Evolutionary conservation across 2,113 vertebrate species (phyloP), one percentile per base, ranked within the genome.

Genomic region (Thalassarche chlororhynchos): DNA sequence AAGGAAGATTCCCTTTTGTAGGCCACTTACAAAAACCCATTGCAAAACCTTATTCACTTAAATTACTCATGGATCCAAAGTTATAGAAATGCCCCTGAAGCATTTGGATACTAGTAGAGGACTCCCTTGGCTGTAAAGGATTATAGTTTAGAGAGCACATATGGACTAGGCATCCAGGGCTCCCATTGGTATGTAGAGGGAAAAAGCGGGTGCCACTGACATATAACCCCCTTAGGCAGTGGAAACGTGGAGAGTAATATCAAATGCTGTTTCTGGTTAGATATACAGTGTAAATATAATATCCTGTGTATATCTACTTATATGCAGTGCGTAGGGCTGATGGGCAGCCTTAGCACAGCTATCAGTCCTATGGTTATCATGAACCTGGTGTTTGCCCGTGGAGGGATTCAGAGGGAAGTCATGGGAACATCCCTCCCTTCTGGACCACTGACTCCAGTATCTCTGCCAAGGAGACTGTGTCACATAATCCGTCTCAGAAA

Each of bases 21-120:
- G 19, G 6, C 3, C 20, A 1, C 42, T 74, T 15, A 13, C 8
- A 66, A 44, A 52, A n/a, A 7, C 0, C 0, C 8, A 2, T 34
- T 54, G 32, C 38, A 26, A 9, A 49, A 17, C 34, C 14, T 23
- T 38, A n/a, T 24, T 2, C 8, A 36, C 14, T 61, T 18, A 6
- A 81, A 10, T 66, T 17, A 8, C 29, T 46, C 1, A 1, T 36
- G n/a, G 28, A 19, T 52, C 34, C 19, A 3, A 40, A 68, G 11
- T 62, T 62, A 3, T 0, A 10, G 49, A 46, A 64, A 24, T 29
- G 1, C 23, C 29, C 31, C 76, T 16, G 29, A 5, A 74, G 6
- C 17, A 34, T 90, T 81, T 44, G 69, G 60, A 8, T 12, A 12
- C 10, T 3, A 15, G 42, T 12, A 46, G 34, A 26, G 40, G 25